Conservation (phyloP, 2,888 invertebrate genomes). For the Linnaemya tessellans region DNA sequence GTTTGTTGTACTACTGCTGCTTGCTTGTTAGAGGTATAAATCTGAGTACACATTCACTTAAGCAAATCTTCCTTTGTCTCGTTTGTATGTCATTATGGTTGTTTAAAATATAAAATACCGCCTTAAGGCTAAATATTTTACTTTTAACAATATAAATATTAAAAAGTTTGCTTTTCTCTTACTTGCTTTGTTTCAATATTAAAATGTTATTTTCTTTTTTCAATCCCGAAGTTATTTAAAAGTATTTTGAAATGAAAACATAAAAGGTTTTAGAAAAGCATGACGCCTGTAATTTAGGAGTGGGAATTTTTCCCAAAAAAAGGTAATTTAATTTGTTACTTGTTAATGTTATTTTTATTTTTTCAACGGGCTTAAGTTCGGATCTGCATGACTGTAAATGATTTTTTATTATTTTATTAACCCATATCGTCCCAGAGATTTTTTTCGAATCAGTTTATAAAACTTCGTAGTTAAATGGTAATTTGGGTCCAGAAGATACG, state of each 20-base stretch:
- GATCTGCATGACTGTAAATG: too few species aligned
- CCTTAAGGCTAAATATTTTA: slow-evolving; percentile 62
- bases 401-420: too few species aligned
- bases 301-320: too few species aligned
- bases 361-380: too few species aligned
- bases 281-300: too few species aligned
- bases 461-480: too few species aligned
- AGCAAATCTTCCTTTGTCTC: slow-evolving; percentile 11
- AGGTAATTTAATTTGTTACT: too few species aligned
- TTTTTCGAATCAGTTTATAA: too few species aligned
- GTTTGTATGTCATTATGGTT: slow-evolving; percentile 54
- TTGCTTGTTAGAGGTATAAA: slow-evolving; percentile 1
- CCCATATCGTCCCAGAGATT: too few species aligned
- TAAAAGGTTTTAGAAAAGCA: not conserved
- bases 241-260: slow-evolving; percentile 17
- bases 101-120: slow-evolving; percentile 54
- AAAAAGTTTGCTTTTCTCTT: slow-evolving; percentile 22
- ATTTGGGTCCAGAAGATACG: too few species aligned
- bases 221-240: not conserved
- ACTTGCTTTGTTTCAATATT: not conserved
- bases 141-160: slow-evolving; percentile 62
- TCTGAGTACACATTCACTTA: slow-evolving; percentile 5
- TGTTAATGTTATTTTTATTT: too few species aligned
- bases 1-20: too few species aligned
- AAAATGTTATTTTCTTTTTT: slow-evolving; percentile 19